Percentiles rank a stretch among this genome's conserved stretches.
Conservation (phyloP, 2,797 vertebrate genomes). For the Catharus ustulatus region DNA sequence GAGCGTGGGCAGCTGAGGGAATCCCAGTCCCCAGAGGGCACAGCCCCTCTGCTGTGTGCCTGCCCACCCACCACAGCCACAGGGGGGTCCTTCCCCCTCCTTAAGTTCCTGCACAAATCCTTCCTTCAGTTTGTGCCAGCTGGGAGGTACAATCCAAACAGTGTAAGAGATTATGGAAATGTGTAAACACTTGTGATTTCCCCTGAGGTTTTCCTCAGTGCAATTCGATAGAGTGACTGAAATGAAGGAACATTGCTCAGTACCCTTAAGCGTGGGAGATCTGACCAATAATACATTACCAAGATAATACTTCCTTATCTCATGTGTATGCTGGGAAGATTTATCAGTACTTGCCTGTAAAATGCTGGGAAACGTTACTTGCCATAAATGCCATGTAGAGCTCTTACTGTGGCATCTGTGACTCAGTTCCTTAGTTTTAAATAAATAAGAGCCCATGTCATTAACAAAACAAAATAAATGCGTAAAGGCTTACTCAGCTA, state of each 20-base stretch:
- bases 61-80: not conserved
- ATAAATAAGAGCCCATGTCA: constrained; percentile 36
- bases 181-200: not conserved
- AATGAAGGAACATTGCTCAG: not conserved
- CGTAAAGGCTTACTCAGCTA: not conserved
- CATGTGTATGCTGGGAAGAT: not conserved
- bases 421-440: constrained; percentile 49
- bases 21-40: not conserved
- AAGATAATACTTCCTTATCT: constrained; percentile 40
- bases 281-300: constrained; percentile 17
- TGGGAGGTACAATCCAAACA: not conserved
- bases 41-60: not conserved
- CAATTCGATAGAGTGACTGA: not conserved
- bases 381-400: constrained; percentile 21
- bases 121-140: not conserved
- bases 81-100: rapidly evolving
- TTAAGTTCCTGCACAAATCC: not conserved
- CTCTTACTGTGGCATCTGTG: constrained; percentile 28
- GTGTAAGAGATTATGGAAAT: not conserved
- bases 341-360: constrained; percentile 31
- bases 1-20: rapidly evolving
- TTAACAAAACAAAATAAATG: not conserved
- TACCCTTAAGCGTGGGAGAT: not conserved
- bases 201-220: not conserved
- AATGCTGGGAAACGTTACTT: not conserved